Evolutionary conservation across 2,113 vertebrate genomes (phyloP).

Genomic region (Psettodes erumei): DNA sequence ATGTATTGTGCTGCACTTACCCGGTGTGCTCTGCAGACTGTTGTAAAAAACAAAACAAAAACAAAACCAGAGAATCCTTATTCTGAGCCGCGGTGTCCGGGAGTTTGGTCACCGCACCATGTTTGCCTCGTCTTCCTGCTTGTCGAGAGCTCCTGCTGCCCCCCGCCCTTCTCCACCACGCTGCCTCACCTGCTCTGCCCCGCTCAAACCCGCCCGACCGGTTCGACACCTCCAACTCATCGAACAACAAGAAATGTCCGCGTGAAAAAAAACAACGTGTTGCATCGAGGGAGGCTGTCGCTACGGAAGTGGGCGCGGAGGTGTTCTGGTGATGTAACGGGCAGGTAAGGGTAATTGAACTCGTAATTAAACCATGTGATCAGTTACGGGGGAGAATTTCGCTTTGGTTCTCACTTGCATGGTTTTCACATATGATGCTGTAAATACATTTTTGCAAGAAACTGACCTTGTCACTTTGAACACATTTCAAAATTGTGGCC

Average conservation of each 20-base stretch:
- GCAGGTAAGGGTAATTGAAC: conserved; percentile 51
- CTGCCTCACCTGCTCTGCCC: conserved; percentile 39
- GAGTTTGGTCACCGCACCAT: conserved; percentile 55
- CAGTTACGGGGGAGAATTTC: rapidly evolving
- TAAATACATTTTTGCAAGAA: no score
- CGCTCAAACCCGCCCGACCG: conserved; percentile 56
- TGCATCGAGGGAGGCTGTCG: background rate
- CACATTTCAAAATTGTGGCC: no score
- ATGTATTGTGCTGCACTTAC: conserved; percentile 19
- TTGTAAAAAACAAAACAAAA: background rate
- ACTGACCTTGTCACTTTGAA: no score
- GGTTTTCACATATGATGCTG: background rate
- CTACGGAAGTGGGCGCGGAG: conserved; percentile 6
- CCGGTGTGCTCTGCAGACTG: background rate
- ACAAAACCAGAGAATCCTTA: background rate
- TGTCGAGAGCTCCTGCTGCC: conserved; percentile 18
- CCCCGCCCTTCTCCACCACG: conserved; percentile 54
- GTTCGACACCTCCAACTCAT: conserved; percentile 25
- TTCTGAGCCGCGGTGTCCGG: background rate
- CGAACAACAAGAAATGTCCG: no score
- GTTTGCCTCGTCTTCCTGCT: conserved; percentile 66
- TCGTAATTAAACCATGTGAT: conserved; percentile 41
- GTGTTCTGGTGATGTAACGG: conserved; percentile 27
- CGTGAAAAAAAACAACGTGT: conserved; percentile 20
- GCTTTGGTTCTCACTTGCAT: background rate